phyloP scores from a whole-genome alignment of 2,797 vertebrate species.

The Sebastes aleutianus region DNA sequence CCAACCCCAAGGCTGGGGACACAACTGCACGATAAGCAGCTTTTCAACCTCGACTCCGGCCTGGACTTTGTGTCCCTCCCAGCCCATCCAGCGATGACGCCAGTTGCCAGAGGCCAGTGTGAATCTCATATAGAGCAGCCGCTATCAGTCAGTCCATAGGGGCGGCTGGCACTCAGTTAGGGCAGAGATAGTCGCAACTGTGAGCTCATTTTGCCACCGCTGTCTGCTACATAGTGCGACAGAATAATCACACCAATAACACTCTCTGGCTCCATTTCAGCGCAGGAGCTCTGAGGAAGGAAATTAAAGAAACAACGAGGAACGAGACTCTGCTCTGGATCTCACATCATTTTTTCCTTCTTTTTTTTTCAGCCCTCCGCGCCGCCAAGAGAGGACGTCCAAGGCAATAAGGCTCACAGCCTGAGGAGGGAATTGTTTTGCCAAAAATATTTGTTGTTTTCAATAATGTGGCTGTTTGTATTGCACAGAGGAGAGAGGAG shows the following conservation, averaged over 20 bases:
- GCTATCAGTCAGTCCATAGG: constrained; percentile 46
- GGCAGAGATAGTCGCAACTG: constrained; percentile 41
- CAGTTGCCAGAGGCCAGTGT: constrained; percentile 55
- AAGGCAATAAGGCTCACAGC: constrained; percentile 56
- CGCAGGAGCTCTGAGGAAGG: constrained; percentile 44
- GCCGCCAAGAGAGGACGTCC: constrained; percentile 28
- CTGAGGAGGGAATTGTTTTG: constrained; percentile 52
- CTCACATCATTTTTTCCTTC: constrained; percentile 12
- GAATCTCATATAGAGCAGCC: constrained; percentile 55
- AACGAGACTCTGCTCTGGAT: constrained; percentile 22
- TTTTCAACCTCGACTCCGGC: constrained; percentile 40
- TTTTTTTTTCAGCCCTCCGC: neutral
- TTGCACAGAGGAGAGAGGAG: constrained; percentile 15
- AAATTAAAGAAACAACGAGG: constrained; percentile 52
- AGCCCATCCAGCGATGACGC: constrained; percentile 46
- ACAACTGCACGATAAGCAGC: constrained; percentile 49
- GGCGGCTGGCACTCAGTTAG: constrained; percentile 16
- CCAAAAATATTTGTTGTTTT: constrained; percentile 67
- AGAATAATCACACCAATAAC: constrained; percentile 60
- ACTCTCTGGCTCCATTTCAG: constrained; percentile 42
- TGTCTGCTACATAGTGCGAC: constrained; percentile 25
- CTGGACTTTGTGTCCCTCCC: constrained; percentile 26
- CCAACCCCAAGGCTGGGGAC: constrained; percentile 15
- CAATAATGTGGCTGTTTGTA: constrained; percentile 59
- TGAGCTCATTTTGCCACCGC: constrained; percentile 27